Evolutionary conservation across 92 coral and sea anemone species (phyloP).

Genomic region (Micromussa lordhowensis): DNA sequence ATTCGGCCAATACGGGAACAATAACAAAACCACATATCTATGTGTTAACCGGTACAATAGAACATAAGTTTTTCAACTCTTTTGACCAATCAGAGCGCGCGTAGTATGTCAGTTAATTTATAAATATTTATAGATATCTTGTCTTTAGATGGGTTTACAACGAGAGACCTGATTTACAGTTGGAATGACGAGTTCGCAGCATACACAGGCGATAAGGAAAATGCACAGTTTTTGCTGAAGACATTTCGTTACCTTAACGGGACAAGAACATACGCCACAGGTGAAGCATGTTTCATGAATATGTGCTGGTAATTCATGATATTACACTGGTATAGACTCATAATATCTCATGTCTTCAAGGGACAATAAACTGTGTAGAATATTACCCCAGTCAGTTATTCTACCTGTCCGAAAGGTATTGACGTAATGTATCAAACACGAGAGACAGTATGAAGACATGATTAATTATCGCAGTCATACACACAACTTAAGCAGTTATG

Average conservation of each 20-base stretch:
- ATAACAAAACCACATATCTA: too few relatives aligned
- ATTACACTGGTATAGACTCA: neutral
- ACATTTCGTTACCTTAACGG: constrained; percentile 34
- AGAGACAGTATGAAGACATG: too few relatives aligned
- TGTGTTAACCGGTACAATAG: too few relatives aligned
- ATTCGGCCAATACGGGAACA: too few relatives aligned
- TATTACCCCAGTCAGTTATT: neutral
- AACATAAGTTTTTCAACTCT: too few relatives aligned
- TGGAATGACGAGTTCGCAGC: constrained; percentile 73
- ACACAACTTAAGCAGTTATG: too few relatives aligned
- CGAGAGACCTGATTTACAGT: constrained; percentile 69
- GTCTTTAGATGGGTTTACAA: constrained; percentile 81
- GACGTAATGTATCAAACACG: too few relatives aligned
- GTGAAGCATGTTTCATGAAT: neutral
- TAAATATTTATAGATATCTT: neutral
- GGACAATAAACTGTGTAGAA: neutral
- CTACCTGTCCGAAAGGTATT: too few relatives aligned
- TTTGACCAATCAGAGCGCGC: too few relatives aligned
- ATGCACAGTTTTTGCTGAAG: constrained; percentile 67
- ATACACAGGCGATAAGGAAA: constrained; percentile 39
- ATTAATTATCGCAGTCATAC: too few relatives aligned
- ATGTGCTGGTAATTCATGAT: neutral
- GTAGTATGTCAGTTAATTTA: too few relatives aligned
- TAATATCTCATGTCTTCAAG: neutral
- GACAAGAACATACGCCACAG: constrained; percentile 46